These are phyloP conservation scores for Lepisosteus oculatus DNA, from an alignment of 2,113 vertebrate species.

Conservation along the genomic window DNA sequence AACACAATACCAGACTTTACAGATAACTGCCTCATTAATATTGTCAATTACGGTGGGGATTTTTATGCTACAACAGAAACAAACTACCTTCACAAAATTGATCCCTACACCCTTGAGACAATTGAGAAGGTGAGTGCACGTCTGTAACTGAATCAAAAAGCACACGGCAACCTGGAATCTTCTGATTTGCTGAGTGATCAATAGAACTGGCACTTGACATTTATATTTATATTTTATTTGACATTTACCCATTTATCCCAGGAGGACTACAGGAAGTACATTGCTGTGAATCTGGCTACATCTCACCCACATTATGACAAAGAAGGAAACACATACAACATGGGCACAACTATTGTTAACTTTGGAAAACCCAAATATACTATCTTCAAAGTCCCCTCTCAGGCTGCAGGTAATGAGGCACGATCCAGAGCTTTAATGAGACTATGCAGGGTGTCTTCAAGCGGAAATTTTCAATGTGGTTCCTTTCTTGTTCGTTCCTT, in stretches of 20 bases:
- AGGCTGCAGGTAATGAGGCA: conserved; percentile 61
- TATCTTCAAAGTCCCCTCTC: conserved; percentile 80
- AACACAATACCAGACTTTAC: conserved; percentile 89
- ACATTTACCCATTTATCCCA: conserved; percentile 42
- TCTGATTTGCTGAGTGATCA: no score
- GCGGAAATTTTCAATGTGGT: not conserved
- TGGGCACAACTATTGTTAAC: conserved; percentile 83
- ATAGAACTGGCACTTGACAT: no score
- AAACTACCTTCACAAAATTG: conserved; percentile 86
- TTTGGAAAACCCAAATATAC: conserved; percentile 81
- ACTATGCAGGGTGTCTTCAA: not conserved
- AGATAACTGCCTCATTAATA: conserved; percentile 92
- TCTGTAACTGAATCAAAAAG: not conserved
- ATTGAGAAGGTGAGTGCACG: conserved; percentile 71
- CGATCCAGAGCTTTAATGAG: not conserved
- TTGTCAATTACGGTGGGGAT: conserved; percentile 82
- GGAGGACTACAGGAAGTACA: conserved; percentile 84
- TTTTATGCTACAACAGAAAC: conserved; percentile 86
- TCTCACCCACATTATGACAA: conserved; percentile 91
- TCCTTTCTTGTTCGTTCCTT: no score
- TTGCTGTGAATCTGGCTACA: conserved; percentile 80
- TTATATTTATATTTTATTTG: conserved; percentile 9
- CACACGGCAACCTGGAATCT: no score
- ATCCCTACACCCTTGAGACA: conserved; percentile 79
- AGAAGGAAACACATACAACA: conserved; percentile 83